These are phyloP conservation scores for Beris morrisii DNA, from an alignment of 2,888 invertebrate species.

Conservation along the genomic window DNA sequence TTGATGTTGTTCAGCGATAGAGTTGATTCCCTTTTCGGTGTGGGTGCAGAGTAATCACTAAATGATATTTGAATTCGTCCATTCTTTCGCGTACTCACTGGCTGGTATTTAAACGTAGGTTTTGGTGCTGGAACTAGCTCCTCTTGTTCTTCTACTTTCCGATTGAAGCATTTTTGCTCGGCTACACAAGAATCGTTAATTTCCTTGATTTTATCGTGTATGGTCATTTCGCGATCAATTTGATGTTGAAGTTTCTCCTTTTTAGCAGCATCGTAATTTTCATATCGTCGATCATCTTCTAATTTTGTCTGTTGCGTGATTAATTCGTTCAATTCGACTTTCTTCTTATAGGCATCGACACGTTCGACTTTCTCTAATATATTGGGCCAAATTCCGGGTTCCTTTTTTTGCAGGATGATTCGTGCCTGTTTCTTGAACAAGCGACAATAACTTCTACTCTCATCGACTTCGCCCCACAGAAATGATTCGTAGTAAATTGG, in stretches of 20 bases:
- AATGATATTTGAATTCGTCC: slow-evolving; percentile 51
- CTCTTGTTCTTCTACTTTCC: too few species aligned
- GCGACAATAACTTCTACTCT: slow-evolving; percentile 51
- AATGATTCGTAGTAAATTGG: slow-evolving; percentile 55
- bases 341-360: slow-evolving; percentile 48
- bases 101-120: slow-evolving; percentile 33
- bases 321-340: slow-evolving; percentile 44
- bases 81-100: slow-evolving; percentile 44
- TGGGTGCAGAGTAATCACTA: slow-evolving; percentile 46
- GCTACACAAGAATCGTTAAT: slow-evolving; percentile 4
- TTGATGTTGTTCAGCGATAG: too few species aligned
- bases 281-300: slow-evolving; percentile 49
- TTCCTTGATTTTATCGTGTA: slow-evolving; percentile 18
- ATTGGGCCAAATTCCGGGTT: slow-evolving; percentile 51
- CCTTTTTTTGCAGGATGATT: slow-evolving; percentile 50
- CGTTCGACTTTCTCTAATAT: slow-evolving; percentile 50
- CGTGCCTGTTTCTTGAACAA: slow-evolving; percentile 53
- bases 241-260: slow-evolving; percentile 38
- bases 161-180: neutral
- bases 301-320: slow-evolving; percentile 49
- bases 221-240: slow-evolving; percentile 25
- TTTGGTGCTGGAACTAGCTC: too few species aligned
- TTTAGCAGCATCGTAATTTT: slow-evolving; percentile 42
- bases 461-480: slow-evolving; percentile 51
- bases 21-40: slow-evolving; percentile 52